These are phyloP conservation scores for Yponomeuta sedellus DNA, from an alignment of 2,888 invertebrate genomes.

Conservation along the genomic window DNA sequence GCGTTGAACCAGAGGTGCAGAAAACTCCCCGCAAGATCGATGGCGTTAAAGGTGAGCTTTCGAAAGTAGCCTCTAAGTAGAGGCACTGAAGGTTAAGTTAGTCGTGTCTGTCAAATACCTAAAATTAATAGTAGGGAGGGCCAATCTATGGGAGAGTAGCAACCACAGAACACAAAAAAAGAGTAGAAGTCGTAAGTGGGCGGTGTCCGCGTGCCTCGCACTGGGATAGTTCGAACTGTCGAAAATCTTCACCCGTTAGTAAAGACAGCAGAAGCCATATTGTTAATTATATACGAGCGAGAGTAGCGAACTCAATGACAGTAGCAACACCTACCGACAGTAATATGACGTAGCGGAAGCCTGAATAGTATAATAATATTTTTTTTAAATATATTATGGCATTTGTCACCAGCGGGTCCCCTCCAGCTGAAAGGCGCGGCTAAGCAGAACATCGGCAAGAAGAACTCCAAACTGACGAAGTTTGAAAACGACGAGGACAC, in stretches of 20 bases:
- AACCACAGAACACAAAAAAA: too few relatives aligned
- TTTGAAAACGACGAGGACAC: slow-evolving; percentile 67
- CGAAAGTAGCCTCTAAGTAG: background rate
- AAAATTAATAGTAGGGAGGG: too few relatives aligned
- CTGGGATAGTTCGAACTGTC: too few relatives aligned
- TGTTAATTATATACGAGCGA: slow-evolving; percentile 42
- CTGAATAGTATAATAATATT: too few relatives aligned
- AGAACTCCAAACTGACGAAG: slow-evolving; percentile 65
- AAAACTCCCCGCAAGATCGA: slow-evolving; percentile 69
- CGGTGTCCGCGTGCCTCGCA: too few relatives aligned
- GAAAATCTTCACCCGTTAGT: too few relatives aligned
- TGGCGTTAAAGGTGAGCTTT: slow-evolving; percentile 58
- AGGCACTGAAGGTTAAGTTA: too few relatives aligned
- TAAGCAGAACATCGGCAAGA: slow-evolving; percentile 69
- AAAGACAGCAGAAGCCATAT: too few relatives aligned
- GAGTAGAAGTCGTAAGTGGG: too few relatives aligned
- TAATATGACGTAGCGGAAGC: too few relatives aligned
- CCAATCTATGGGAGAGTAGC: too few relatives aligned
- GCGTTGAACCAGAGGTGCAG: slow-evolving; percentile 74
- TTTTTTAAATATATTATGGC: slow-evolving; percentile 52
- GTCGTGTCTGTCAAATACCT: too few relatives aligned
- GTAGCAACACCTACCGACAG: slow-evolving; percentile 61
- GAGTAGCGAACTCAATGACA: slow-evolving; percentile 64
- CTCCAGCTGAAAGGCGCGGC: slow-evolving; percentile 71
- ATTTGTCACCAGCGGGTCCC: slow-evolving; percentile 51